phyloP scores from a whole-genome alignment of 2,113 vertebrate genomes.

The Falcunculus frontatus region DNA sequence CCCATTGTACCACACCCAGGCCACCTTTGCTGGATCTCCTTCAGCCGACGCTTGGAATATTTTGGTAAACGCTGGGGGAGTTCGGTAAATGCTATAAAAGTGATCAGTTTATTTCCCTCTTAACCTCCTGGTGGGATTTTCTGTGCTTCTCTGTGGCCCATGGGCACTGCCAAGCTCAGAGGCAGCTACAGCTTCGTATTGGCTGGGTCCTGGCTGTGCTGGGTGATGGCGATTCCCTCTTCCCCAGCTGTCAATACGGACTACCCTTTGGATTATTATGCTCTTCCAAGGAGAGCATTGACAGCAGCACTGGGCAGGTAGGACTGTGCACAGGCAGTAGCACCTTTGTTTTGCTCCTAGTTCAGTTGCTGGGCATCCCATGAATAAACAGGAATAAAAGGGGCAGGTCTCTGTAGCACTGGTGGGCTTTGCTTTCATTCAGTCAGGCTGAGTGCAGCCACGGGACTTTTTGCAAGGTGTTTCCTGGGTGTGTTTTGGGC shows the following conservation, averaged over 20 bases:
- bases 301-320: rapidly evolving
- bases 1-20: too few species aligned
- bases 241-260: neutral
- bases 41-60: rapidly evolving
- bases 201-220: neutral
- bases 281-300: rapidly evolving
- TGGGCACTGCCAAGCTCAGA: rapidly evolving
- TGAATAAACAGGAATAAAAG: neutral
- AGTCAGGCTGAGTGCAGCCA: neutral
- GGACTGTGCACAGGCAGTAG: neutral
- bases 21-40: neutral
- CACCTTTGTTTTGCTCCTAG: neutral
- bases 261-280: neutral
- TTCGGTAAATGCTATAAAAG: neutral
- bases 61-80: neutral
- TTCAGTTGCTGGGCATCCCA: neutral
- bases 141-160: neutral
- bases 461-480: neutral
- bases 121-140: neutral
- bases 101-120: neutral
- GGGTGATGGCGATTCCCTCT: neutral
- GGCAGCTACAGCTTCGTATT: rapidly evolving
- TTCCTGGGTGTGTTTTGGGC: neutral
- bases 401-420: neutral
- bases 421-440: rapidly evolving